Evolutionary conservation across 2,797 vertebrate genomes (phyloP).

Genomic region (Silurus lanzhouensis): DNA sequence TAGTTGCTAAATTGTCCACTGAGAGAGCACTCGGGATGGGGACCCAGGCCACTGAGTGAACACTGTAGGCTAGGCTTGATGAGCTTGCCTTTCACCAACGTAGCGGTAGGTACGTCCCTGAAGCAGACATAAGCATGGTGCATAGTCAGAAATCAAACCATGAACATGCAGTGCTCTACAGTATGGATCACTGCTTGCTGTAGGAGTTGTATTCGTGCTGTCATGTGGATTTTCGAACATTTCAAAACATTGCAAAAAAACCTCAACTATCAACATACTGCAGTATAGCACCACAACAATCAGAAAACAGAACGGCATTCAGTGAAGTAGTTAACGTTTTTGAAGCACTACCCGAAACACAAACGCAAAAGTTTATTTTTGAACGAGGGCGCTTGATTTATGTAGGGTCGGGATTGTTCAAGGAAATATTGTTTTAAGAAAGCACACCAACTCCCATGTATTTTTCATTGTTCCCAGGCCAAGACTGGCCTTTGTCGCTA

Average conservation of each 20-base stretch:
- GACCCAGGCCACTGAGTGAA: not conserved
- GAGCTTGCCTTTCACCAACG: conserved; percentile 22
- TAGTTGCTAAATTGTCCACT: conserved; percentile 26
- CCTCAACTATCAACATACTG: no score
- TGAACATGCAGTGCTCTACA: conserved; percentile 30
- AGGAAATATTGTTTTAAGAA: conserved; percentile 57
- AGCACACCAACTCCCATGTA: conserved; percentile 54
- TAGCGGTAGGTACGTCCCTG: conserved; percentile 18
- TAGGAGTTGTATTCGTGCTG: conserved; percentile 28
- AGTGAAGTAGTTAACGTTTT: not conserved
- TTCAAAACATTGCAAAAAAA: not conserved
- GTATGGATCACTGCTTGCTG: conserved; percentile 21
- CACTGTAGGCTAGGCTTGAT: conserved; percentile 7
- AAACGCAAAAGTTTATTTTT: conserved; percentile 56
- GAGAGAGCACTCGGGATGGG: conserved; percentile 17
- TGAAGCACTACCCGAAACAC: conserved; percentile 9
- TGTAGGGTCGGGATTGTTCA: conserved; percentile 56
- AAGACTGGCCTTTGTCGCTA: conserved; percentile 53
- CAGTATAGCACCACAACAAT: not conserved
- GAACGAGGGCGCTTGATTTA: conserved; percentile 54
- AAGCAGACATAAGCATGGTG: conserved; percentile 22
- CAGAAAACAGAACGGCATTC: not conserved
- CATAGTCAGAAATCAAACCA: conserved; percentile 9
- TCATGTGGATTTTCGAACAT: conserved; percentile 17
- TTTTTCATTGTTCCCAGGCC: conserved; percentile 60